Evolutionary conservation across 2,113 vertebrate genomes (phyloP).

Genomic region (Pedetes capensis): DNA sequence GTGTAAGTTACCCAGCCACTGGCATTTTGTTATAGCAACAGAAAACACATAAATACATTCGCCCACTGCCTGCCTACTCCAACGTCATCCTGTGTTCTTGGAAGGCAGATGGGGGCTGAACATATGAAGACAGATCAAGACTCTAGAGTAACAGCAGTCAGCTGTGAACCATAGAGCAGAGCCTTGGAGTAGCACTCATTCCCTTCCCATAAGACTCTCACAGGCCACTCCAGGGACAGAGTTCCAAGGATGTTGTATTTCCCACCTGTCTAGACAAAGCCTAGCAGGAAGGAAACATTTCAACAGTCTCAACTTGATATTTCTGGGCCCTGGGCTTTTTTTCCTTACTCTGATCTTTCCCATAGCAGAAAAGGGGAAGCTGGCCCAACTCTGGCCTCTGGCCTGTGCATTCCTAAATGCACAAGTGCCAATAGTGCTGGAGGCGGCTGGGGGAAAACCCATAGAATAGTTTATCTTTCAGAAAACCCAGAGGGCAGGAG

Average conservation of each 20-base stretch:
- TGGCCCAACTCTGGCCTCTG: constrained; percentile 24
- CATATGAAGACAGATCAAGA: background rate
- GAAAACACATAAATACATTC: background rate
- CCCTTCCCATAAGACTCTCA: background rate
- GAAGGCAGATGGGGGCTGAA: background rate
- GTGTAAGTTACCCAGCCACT: background rate
- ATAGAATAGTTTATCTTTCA: constrained; percentile 53
- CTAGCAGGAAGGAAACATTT: constrained; percentile 29
- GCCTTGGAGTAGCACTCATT: background rate
- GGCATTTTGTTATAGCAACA: background rate
- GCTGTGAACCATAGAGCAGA: background rate
- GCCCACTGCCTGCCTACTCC: fast-evolving
- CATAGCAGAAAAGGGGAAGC: background rate
- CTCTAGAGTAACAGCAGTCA: background rate
- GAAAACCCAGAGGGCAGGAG: constrained; percentile 67
- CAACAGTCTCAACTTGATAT: background rate
- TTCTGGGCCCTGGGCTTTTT: constrained; percentile 27
- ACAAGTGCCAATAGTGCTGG: background rate
- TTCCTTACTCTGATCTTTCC: constrained; percentile 21
- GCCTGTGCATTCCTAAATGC: background rate
- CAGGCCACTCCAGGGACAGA: background rate
- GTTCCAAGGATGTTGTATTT: background rate
- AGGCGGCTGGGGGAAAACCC: constrained; percentile 51
- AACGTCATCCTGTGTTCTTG: background rate
- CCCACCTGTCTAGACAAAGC: background rate